A percentile compares a stretch with the other conserved stretches of the same genome.
These are phyloP conservation scores for Chymomyza costata DNA, from an alignment of 1,140 invertebrate genomes.

Conservation along the genomic window DNA sequence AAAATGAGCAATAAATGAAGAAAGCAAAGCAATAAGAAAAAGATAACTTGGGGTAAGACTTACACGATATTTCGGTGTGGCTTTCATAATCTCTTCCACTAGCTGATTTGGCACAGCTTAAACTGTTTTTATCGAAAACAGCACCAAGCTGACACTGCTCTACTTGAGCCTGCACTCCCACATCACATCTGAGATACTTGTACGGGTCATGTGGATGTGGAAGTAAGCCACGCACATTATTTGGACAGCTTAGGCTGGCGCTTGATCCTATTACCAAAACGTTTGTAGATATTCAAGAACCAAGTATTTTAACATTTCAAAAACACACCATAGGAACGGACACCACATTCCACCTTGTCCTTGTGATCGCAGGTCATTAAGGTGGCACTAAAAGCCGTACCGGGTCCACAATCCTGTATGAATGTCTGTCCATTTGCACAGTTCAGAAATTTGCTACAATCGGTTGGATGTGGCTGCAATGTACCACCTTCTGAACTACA, in stretches of 20 bases:
- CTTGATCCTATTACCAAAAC: background rate
- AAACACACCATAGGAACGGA: background rate
- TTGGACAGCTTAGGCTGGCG: slow-evolving; percentile 32
- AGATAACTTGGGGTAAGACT: no score
- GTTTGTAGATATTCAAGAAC: background rate
- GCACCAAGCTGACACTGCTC: slow-evolving; percentile 37
- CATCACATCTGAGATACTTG: slow-evolving; percentile 79
- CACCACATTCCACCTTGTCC: slow-evolving; percentile 77
- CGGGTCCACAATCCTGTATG: slow-evolving; percentile 80
- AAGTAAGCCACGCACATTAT: slow-evolving; percentile 74
- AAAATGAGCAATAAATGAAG: no score
- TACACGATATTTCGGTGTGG: no score
- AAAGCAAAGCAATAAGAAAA: no score
- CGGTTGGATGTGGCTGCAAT: slow-evolving; percentile 74
- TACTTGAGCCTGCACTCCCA: slow-evolving; percentile 32
- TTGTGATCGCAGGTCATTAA: slow-evolving; percentile 80
- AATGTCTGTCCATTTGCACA: slow-evolving; percentile 78
- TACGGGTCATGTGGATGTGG: slow-evolving; percentile 79
- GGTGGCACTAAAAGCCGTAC: slow-evolving; percentile 81
- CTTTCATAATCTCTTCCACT: no score
- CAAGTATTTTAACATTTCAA: no score
- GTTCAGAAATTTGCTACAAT: slow-evolving; percentile 80
- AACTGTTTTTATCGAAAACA: slow-evolving; percentile 66
- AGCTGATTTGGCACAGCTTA: slow-evolving; percentile 79
- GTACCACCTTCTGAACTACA: background rate